phyloP scores from a whole-genome alignment of 2,797 vertebrate species.

The Lacerta bilineata region DNA sequence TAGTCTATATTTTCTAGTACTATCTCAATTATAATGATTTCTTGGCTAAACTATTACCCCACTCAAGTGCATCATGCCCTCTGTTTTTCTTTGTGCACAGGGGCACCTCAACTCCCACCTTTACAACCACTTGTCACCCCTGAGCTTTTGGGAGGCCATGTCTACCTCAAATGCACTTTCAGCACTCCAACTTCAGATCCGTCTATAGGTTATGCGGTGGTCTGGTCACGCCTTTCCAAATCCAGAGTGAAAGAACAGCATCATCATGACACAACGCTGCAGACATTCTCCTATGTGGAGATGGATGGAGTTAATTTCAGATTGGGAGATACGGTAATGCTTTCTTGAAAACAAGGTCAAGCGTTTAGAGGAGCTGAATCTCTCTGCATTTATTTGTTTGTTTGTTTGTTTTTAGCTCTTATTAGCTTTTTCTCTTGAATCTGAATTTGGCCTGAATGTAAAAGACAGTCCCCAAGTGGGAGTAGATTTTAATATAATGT shows the following conservation, averaged over 20 bases:
- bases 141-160: slow-evolving; percentile 75
- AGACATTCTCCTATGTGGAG: slow-evolving; percentile 79
- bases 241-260: slow-evolving; percentile 83
- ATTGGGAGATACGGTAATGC: slow-evolving; percentile 85
- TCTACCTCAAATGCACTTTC: slow-evolving; percentile 78
- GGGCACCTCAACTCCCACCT: slow-evolving; percentile 58
- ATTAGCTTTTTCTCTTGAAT: background rate
- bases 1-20: background rate
- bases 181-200: slow-evolving; percentile 49
- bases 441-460: background rate
- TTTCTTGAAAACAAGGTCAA: slow-evolving; percentile 54
- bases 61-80: background rate
- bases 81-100: slow-evolving; percentile 67
- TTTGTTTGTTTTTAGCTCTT: background rate
- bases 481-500: background rate
- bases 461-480: background rate
- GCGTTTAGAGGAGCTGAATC: slow-evolving; percentile 12
- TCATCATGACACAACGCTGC: slow-evolving; percentile 78
- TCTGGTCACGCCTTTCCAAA: slow-evolving; percentile 80
- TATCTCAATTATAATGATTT: background rate
- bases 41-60: background rate
- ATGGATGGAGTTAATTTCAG: slow-evolving; percentile 86
- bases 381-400: background rate
- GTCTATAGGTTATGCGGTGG: slow-evolving; percentile 75
- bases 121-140: slow-evolving; percentile 78